A percentile compares a stretch with the other conserved stretches of the same genome.
Evolutionary conservation across 2,888 invertebrate species (phyloP).

Genomic region (Lasioglossum zephyrum): DNA sequence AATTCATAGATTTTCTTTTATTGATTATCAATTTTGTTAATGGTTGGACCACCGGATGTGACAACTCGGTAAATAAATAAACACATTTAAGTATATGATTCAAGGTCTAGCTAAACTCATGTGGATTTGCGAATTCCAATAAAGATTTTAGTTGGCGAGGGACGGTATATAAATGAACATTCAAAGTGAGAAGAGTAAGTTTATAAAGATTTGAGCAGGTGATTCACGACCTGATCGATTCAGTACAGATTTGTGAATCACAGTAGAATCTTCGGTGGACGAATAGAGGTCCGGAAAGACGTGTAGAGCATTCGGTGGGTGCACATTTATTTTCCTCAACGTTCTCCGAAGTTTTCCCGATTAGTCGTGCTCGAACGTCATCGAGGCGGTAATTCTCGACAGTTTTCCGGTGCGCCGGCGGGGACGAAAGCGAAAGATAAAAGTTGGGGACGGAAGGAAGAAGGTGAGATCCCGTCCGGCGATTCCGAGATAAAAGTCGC

Average conservation of each 20-base stretch:
- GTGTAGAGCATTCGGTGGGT: not conserved
- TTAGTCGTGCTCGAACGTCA: constrained; percentile 2
- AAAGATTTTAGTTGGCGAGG: too few relatives aligned
- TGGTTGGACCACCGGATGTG: too few relatives aligned
- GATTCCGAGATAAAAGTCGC: constrained; percentile 12
- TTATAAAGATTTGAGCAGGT: not conserved
- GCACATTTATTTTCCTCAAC: not conserved
- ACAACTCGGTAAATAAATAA: too few relatives aligned
- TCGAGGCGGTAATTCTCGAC: not conserved
- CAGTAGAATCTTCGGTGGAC: not conserved
- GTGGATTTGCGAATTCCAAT: too few relatives aligned
- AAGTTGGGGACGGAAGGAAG: constrained; percentile 6
- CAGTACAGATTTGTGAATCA: not conserved
- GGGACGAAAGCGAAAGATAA: constrained; percentile 1
- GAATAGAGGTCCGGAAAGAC: not conserved
- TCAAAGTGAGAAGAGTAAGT: not conserved
- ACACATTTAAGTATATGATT: too few relatives aligned
- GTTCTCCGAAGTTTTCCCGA: not conserved
- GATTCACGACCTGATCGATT: not conserved
- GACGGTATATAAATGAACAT: too few relatives aligned
- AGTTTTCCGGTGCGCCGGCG: not conserved
- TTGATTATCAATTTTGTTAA: too few relatives aligned
- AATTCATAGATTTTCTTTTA: too few relatives aligned
- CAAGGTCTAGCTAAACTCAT: too few relatives aligned
- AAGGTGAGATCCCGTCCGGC: not conserved